These are phyloP conservation scores for Regulus satrapa DNA, from an alignment of 2,113 vertebrate genomes.

Conservation along the genomic window DNA sequence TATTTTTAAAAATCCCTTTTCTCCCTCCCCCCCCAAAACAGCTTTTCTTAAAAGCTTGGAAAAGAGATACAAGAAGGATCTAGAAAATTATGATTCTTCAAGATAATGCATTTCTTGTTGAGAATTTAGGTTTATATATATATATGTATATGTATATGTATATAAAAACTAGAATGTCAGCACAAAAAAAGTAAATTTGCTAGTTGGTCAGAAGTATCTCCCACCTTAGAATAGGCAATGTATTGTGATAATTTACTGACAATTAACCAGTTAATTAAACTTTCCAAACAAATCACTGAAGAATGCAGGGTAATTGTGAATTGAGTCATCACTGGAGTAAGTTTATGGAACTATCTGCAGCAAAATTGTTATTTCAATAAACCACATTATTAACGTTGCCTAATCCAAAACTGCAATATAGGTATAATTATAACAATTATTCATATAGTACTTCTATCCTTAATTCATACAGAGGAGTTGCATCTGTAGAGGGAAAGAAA, in stretches of 20 bases:
- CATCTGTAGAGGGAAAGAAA: background rate
- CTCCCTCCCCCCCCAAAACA: background rate
- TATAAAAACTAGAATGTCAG: background rate
- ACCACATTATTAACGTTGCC: background rate
- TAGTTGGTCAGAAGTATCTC: background rate
- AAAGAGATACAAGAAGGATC: background rate
- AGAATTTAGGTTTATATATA: background rate
- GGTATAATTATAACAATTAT: background rate
- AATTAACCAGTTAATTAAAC: background rate
- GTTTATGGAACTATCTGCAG: background rate
- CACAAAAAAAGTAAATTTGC: background rate
- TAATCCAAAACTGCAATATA: background rate
- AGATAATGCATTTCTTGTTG: background rate
- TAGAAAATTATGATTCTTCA: background rate
- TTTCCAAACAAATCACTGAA: background rate
- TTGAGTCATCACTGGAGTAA: background rate
- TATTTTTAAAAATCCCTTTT: background rate
- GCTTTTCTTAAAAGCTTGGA: background rate
- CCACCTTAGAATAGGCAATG: background rate
- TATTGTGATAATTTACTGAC: background rate
- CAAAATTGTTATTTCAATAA: background rate
- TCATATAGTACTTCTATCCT: background rate
- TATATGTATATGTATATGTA: background rate
- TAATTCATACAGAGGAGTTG: background rate
- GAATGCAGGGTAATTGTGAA: background rate